Evolutionary conservation across 2,888 invertebrate species (phyloP).

Genomic region (Dendrolimus houi): DNA sequence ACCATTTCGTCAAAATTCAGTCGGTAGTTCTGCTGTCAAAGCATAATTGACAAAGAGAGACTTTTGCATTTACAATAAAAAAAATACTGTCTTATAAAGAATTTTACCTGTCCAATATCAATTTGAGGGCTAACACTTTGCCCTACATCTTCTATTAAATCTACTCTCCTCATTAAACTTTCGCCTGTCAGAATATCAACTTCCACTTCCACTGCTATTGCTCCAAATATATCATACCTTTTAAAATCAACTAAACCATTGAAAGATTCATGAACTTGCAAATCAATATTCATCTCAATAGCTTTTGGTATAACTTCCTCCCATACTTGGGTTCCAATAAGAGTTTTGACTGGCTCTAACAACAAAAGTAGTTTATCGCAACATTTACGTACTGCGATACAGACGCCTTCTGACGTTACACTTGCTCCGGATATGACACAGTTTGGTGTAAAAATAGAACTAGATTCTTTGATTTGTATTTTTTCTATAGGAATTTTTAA

Average conservation of each 20-base stretch:
- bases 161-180: conserved; percentile 77
- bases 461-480: conserved; percentile 80
- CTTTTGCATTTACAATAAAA: too few relatives aligned
- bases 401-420: conserved; percentile 78
- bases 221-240: conserved; percentile 76
- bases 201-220: conserved; percentile 81
- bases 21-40: too few relatives aligned
- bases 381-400: conserved; percentile 64
- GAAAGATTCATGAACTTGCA: conserved; percentile 26
- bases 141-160: conserved; percentile 82
- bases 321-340: conserved; percentile 57
- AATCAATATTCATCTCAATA: conserved; percentile 17
- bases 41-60: too few relatives aligned
- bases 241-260: conserved; percentile 45
- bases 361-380: conserved; percentile 58
- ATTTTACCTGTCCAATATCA: conserved; percentile 78
- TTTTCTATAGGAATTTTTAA: conserved; percentile 79
- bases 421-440: conserved; percentile 79
- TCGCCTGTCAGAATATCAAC: conserved; percentile 88
- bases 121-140: conserved; percentile 81
- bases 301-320: conserved; percentile 62
- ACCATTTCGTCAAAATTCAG: too few relatives aligned
- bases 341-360: conserved; percentile 48
- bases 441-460: conserved; percentile 79
- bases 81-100: too few relatives aligned